A percentile compares a stretch with the other conserved stretches of the same genome.
phyloP scores from a whole-genome alignment of 37 sponge, comb jelly and placozoan genomes.

The Aplysina aerophoba region DNA sequence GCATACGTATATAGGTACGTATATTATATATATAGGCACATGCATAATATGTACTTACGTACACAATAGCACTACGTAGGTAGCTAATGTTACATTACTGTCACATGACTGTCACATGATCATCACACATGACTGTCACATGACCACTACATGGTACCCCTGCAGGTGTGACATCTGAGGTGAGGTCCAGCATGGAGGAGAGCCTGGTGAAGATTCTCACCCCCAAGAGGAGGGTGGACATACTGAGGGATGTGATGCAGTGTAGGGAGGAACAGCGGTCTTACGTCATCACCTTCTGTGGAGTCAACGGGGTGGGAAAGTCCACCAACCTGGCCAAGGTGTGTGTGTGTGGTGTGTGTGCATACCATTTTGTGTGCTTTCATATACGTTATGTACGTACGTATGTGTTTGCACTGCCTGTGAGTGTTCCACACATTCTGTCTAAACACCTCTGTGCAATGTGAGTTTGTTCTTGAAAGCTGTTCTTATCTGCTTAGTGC shows the following conservation, averaged over 20 bases:
- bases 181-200: constrained; percentile 74
- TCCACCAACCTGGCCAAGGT: constrained; percentile 96
- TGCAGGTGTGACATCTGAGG: constrained; percentile 68
- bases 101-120: neutral
- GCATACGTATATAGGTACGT: too few species aligned
- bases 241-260: constrained; percentile 79
- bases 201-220: constrained; percentile 85
- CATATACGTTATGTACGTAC: too few species aligned
- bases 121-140: constrained; percentile 16
- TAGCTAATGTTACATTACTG: too few species aligned
- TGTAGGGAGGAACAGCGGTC: constrained; percentile 54
- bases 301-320: constrained; percentile 98
- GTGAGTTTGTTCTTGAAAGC: neutral
- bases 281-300: constrained; percentile 96
- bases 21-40: too few species aligned
- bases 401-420: neutral
- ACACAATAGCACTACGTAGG: too few species aligned
- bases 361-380: neutral
- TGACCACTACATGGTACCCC: too few species aligned
- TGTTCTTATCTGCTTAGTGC: too few species aligned
- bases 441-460: neutral
- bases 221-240: constrained; percentile 80
- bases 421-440: neutral
- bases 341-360: constrained; percentile 25
- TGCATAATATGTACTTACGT: too few species aligned